phyloP scores from a whole-genome alignment of 1,140 invertebrate genomes.

The Chlorops oryzae region DNA sequence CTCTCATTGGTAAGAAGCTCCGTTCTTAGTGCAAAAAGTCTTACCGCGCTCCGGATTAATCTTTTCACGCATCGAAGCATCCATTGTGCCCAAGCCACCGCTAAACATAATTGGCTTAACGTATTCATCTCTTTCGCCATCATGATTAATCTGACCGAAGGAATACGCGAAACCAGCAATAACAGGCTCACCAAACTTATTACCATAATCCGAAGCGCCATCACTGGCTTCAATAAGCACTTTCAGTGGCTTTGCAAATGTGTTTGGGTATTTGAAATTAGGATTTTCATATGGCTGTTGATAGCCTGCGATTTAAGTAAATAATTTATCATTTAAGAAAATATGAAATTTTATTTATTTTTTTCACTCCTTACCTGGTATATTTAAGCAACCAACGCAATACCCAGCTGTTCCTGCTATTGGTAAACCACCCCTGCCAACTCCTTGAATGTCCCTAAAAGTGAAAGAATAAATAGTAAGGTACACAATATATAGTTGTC shows the following conservation, averaged over 20 bases:
- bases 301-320: conserved; percentile 56
- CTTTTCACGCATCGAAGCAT: conserved; percentile 30
- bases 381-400: conserved; percentile 84
- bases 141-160: conserved; percentile 69
- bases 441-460: conserved; percentile 82
- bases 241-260: conserved; percentile 84
- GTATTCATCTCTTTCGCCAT: conserved; percentile 76
- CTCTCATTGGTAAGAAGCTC: background rate
- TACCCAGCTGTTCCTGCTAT: conserved; percentile 96
- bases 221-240: conserved; percentile 93
- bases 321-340: background rate
- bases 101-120: conserved; percentile 99
- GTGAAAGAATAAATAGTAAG: background rate
- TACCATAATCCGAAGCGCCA: conserved; percentile 97
- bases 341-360: too few species aligned
- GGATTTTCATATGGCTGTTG: conserved; percentile 80
- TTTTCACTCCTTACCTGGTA: conserved; percentile 62
- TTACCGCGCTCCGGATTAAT: conserved; percentile 24
- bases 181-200: conserved; percentile 97
- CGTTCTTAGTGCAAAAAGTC: background rate
- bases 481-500: too few species aligned
- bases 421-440: conserved; percentile 84
- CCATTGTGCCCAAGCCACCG: conserved; percentile 85
- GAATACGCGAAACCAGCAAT: conserved; percentile 86
- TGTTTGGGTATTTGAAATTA: conserved; percentile 70